phyloP scores from a whole-genome alignment of 2,888 invertebrate genomes.

The Halictus quadricinctus region DNA sequence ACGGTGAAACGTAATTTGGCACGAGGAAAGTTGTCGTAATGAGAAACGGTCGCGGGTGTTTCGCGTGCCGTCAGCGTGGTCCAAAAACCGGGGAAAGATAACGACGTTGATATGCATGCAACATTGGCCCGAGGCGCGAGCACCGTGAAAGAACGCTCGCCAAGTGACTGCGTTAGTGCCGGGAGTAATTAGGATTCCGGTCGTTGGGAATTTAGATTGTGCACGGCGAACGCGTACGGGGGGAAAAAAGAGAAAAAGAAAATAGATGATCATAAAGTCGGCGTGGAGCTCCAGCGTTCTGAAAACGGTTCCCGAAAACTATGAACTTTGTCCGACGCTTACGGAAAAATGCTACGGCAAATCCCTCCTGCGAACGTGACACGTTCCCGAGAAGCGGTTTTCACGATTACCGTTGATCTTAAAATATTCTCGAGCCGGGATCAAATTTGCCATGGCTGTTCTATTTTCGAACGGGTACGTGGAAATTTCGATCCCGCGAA shows the following conservation, averaged over 20 bases:
- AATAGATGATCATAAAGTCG: conserved; percentile 15
- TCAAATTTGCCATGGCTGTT: not conserved
- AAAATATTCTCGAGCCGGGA: not conserved
- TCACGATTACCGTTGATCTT: not conserved
- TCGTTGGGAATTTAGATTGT: not conserved
- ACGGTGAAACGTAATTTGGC: conserved; percentile 49
- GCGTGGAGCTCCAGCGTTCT: not conserved
- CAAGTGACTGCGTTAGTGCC: conserved; percentile 20
- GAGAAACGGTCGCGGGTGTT: conserved; percentile 14
- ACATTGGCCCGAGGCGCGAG: not conserved
- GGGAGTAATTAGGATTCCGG: conserved; percentile 34
- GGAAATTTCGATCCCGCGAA: not conserved
- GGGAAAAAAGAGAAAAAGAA: not conserved
- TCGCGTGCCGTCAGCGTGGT: conserved; percentile 17
- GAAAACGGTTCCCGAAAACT: not conserved
- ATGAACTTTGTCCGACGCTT: not conserved
- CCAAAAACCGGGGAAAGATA: conserved; percentile 19
- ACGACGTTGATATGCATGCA: conserved; percentile 32
- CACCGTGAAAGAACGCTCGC: conserved; percentile 14
- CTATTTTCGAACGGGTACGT: not conserved
- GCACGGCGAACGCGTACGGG: not conserved
- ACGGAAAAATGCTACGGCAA: not conserved
- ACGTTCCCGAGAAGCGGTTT: not conserved
- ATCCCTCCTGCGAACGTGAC: not conserved
- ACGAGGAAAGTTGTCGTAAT: conserved; percentile 41